Evolutionary conservation across 2,888 invertebrate species (phyloP).

Genomic region (Drosophila maculinotata): DNA sequence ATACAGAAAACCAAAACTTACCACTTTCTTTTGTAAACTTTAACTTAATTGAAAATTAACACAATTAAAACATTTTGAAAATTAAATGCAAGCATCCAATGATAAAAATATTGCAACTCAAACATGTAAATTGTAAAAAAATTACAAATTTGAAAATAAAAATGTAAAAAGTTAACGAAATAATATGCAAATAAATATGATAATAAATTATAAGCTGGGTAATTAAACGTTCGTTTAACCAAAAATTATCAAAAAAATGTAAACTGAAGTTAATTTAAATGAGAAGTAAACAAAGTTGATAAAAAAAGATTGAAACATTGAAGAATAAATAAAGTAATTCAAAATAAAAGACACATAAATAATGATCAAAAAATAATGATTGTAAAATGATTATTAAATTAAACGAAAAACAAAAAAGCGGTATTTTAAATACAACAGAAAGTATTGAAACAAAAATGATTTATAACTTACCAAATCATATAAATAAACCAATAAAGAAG

Average conservation of each 20-base stretch:
- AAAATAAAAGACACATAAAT: not conserved
- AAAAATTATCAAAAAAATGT: no score
- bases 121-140: slow-evolving; percentile 4
- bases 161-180: not conserved
- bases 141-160: not conserved
- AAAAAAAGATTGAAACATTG: not conserved
- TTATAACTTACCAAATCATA: slow-evolving; percentile 27
- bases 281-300: not conserved
- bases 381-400: not conserved
- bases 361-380: not conserved
- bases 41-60: not conserved
- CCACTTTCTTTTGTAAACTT: not conserved
- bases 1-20: not conserved
- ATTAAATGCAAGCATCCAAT: not conserved
- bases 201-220: not conserved
- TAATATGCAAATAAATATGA: not conserved
- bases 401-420: not conserved
- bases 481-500: slow-evolving; percentile 24
- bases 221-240: no score
- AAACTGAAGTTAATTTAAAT: no score
- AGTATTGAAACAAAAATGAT: not conserved
- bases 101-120: not conserved
- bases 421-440: not conserved
- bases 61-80: slow-evolving; percentile 2
- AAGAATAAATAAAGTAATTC: not conserved